phyloP scores from a whole-genome alignment of 2,888 invertebrate species.

The Cryptocephalus primarius region DNA sequence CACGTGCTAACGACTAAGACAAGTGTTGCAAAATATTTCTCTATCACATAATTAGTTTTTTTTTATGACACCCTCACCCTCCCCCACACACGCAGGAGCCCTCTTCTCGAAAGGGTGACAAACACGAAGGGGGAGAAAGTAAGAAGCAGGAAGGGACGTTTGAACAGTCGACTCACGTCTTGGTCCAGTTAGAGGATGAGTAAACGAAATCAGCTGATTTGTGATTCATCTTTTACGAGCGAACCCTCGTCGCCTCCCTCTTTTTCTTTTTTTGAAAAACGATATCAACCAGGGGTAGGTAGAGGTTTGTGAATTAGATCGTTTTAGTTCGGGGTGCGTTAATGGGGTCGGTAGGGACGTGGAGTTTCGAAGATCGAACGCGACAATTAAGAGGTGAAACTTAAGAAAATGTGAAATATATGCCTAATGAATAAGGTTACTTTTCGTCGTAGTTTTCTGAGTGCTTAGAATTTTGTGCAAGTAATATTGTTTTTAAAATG shows the following conservation, averaged over 20 bases:
- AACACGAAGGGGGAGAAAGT: constrained; percentile 5
- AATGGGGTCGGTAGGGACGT: too few relatives aligned
- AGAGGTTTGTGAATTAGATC: too few relatives aligned
- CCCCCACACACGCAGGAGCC: constrained; percentile 3
- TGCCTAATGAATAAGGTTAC: too few relatives aligned
- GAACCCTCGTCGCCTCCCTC: background rate
- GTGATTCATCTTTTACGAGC: background rate
- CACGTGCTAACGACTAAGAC: constrained; percentile 20
- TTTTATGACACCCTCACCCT: constrained; percentile 17
- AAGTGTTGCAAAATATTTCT: constrained; percentile 23
- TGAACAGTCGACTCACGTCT: constrained; percentile 32
- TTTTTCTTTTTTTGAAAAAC: background rate
- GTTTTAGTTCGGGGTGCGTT: too few relatives aligned
- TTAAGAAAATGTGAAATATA: too few relatives aligned
- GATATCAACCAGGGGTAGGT: background rate
- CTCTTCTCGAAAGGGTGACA: constrained; percentile 8
- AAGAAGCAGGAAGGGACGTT: constrained; percentile 18
- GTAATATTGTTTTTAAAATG: too few relatives aligned
- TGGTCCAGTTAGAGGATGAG: constrained; percentile 30
- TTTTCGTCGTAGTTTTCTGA: too few relatives aligned
- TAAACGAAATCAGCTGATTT: background rate
- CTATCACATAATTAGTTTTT: constrained; percentile 26
- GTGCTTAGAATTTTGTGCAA: too few relatives aligned
- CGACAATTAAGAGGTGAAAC: too few relatives aligned
- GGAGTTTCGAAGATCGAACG: too few relatives aligned